phyloP scores from a whole-genome alignment of 64 coral and sea anemone species.

The Hydrozoanthus tunicans region DNA sequence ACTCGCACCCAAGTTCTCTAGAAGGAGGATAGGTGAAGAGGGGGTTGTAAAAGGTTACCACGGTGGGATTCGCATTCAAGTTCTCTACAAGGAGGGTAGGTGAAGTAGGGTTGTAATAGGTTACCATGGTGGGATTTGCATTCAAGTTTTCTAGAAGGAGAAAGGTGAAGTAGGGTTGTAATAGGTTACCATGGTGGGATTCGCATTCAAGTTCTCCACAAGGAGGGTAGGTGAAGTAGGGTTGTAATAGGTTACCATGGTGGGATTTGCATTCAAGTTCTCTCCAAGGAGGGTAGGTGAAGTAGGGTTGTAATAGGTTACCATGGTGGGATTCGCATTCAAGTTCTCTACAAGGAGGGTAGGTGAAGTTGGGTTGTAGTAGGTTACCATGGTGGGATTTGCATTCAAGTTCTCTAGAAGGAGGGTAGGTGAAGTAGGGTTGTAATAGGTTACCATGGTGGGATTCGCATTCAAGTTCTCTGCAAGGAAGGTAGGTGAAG shows the following conservation, averaged over 20 bases:
- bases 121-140: background rate
- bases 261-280: background rate
- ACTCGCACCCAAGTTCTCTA: background rate
- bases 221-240: no score
- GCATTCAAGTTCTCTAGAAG: no score
- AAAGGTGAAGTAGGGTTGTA: background rate
- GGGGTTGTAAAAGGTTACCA: background rate
- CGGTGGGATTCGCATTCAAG: slow-evolving; percentile 80
- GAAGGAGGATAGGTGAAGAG: background rate
- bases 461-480: no score
- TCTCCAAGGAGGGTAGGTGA: no score
- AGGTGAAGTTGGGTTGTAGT: no score
- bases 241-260: background rate
- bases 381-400: no score
- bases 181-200: no score
- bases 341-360: slow-evolving; percentile 80
- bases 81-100: slow-evolving; percentile 74
- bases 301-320: slow-evolving; percentile 60
- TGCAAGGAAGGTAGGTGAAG: no score
- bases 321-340: slow-evolving; percentile 77
- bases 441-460: no score
- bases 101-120: background rate
- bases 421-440: no score
- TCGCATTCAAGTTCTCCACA: no score
- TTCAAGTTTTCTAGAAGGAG: background rate